Evolutionary conservation across 2,797 vertebrate genomes (phyloP).

Genomic region (Argyrosomus regius): DNA sequence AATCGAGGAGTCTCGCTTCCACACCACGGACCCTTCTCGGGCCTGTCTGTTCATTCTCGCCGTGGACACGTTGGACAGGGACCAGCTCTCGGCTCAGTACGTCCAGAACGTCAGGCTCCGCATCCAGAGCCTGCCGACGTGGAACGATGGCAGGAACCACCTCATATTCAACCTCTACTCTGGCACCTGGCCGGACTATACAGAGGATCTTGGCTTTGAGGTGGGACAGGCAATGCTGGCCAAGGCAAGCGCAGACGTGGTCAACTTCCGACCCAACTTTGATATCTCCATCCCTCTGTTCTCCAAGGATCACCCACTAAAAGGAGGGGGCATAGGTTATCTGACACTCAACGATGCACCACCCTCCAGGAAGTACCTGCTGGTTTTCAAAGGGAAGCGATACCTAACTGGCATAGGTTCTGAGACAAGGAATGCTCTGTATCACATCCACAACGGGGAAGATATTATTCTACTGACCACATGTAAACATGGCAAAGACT

Average conservation of each 20-base stretch:
- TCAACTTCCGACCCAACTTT: conserved; percentile 86
- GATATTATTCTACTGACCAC: conserved; percentile 88
- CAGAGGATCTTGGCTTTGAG: conserved; percentile 88
- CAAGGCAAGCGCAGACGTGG: conserved; percentile 86
- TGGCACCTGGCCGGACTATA: conserved; percentile 89
- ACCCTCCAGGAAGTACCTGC: conserved; percentile 85
- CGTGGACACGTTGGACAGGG: conserved; percentile 88
- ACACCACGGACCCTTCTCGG: conserved; percentile 81
- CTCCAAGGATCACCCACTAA: conserved; percentile 87
- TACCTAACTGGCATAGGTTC: conserved; percentile 89
- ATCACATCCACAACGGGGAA: conserved; percentile 88
- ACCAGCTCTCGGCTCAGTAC: conserved; percentile 86
- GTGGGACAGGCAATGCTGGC: conserved; percentile 88
- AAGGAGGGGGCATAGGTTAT: conserved; percentile 79
- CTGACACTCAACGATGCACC: conserved; percentile 80
- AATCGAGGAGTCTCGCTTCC: conserved; percentile 86
- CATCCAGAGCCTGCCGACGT: conserved; percentile 85
- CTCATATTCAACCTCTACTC: conserved; percentile 90
- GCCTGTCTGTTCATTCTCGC: conserved; percentile 87
- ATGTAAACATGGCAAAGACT: conserved; percentile 89
- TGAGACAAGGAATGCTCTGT: conserved; percentile 89
- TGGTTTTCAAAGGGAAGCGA: conserved; percentile 90
- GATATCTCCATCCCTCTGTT: conserved; percentile 89
- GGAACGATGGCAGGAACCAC: conserved; percentile 89
- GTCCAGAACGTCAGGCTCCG: conserved; percentile 82